Evolutionary conservation across 1,140 invertebrate genomes (phyloP).

Genomic region (Zaprionus camerounensis): DNA sequence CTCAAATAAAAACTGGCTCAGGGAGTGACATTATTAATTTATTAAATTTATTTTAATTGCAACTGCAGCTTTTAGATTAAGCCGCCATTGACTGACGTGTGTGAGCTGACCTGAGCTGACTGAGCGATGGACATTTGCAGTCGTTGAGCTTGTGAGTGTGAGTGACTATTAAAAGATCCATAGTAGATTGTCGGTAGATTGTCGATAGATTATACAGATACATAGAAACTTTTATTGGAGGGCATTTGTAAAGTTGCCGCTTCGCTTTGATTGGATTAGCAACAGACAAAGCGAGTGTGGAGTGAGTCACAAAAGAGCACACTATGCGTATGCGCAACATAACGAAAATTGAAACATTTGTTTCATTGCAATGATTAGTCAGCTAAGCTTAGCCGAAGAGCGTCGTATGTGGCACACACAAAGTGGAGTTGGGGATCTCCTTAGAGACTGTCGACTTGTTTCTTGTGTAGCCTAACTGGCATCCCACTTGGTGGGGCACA

Average conservation of each 20-base stretch:
- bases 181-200: slow-evolving; percentile 32
- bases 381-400: slow-evolving; percentile 4
- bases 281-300: slow-evolving; percentile 13
- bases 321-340: slow-evolving; percentile 62
- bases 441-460: slow-evolving; percentile 27
- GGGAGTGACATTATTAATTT: slow-evolving; percentile 77
- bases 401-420: not conserved
- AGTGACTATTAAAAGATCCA: slow-evolving; percentile 56
- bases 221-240: slow-evolving; percentile 17
- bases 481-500: slow-evolving; percentile 71
- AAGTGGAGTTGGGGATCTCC: not conserved
- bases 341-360: slow-evolving; percentile 35
- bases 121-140: slow-evolving; percentile 62
- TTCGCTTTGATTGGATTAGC: slow-evolving; percentile 63
- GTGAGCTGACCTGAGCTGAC: slow-evolving; percentile 49
- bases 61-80: slow-evolving; percentile 66
- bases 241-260: slow-evolving; percentile 48
- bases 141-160: slow-evolving; percentile 36
- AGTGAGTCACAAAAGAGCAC: slow-evolving; percentile 45
- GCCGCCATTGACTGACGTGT: slow-evolving; percentile 46
- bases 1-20: slow-evolving; percentile 7
- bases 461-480: slow-evolving; percentile 41
- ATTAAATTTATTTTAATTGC: slow-evolving; percentile 79
- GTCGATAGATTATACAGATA: slow-evolving; percentile 4
- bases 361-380: slow-evolving; percentile 48